Conservation (phyloP, 1,140 invertebrate species). For the Listronotus bonariensis region DNA sequence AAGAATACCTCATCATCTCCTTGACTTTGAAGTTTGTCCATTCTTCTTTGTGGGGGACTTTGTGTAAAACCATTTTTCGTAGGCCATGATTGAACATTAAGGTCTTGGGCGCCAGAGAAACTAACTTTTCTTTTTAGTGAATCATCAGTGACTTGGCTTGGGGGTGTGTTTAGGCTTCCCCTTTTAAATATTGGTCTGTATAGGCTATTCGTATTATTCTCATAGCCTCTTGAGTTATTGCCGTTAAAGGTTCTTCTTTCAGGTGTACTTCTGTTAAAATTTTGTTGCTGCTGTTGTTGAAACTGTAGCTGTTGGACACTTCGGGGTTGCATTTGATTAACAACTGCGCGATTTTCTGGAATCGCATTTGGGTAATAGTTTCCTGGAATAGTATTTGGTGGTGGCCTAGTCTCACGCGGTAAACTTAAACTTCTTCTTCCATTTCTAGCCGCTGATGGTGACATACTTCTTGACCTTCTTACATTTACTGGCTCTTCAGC, state of each 20-base stretch:
- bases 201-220: slow-evolving; percentile 27
- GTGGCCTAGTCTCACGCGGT: slow-evolving; percentile 43
- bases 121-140: slow-evolving; percentile 59
- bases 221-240: slow-evolving; percentile 11
- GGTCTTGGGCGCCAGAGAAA: slow-evolving; percentile 54
- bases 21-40: slow-evolving; percentile 40
- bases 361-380: slow-evolving; percentile 36
- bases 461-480: slow-evolving; percentile 46
- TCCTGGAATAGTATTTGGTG: background rate
- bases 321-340: slow-evolving; percentile 24
- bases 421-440: slow-evolving; percentile 51
- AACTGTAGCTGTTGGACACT: slow-evolving; percentile 35
- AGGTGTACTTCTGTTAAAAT: slow-evolving; percentile 11
- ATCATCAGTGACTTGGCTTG: slow-evolving; percentile 34
- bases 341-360: slow-evolving; percentile 43
- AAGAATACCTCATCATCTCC: slow-evolving; percentile 44
- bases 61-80: slow-evolving; percentile 61
- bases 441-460: slow-evolving; percentile 36
- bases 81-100: slow-evolving; percentile 57
- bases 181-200: slow-evolving; percentile 61
- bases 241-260: slow-evolving; percentile 43
- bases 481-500: slow-evolving; percentile 44
- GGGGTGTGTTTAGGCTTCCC: slow-evolving; percentile 57
- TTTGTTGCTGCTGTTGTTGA: slow-evolving; percentile 25
- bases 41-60: slow-evolving; percentile 60